Conservation (phyloP, 2,113 vertebrate genomes). For the Cephalopterus ornatus region DNA sequence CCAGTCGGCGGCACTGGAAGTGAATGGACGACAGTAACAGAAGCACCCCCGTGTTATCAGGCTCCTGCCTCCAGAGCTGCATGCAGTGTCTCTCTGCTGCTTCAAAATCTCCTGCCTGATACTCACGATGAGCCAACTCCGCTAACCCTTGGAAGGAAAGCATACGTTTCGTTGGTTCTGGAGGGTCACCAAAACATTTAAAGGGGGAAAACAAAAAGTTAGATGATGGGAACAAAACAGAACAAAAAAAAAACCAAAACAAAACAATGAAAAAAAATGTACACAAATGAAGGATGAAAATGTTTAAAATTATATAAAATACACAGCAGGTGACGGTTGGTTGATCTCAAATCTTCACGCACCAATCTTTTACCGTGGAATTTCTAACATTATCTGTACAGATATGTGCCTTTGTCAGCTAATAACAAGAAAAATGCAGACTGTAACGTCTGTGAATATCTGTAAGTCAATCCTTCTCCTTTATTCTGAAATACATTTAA, state of each 20-base stretch:
- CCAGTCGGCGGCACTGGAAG: slow-evolving; percentile 98
- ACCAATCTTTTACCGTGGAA: too few species aligned
- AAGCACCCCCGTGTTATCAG: slow-evolving; percentile 97
- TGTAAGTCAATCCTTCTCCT: neutral
- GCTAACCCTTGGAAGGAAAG: slow-evolving; percentile 99
- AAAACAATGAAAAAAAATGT: slow-evolving; percentile 69
- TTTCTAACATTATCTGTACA: neutral
- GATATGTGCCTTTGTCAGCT: neutral
- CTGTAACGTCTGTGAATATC: neutral
- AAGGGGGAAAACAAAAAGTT: slow-evolving; percentile 91
- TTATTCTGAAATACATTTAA: neutral
- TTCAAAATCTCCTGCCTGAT: slow-evolving; percentile 99
- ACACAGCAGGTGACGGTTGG: neutral
- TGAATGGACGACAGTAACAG: slow-evolving; percentile 97
- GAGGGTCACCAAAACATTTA: slow-evolving; percentile 92
- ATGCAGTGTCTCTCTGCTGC: slow-evolving; percentile 99
- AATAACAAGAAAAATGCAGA: neutral
- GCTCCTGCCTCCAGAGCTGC: slow-evolving; percentile 99
- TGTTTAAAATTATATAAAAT: slow-evolving; percentile 54
- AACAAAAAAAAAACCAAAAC: neutral
- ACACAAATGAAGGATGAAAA: slow-evolving; percentile 69
- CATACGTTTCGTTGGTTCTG: slow-evolving; percentile 99
- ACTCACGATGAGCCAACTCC: slow-evolving; percentile 98
- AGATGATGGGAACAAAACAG: slow-evolving; percentile 83
- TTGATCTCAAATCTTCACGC: neutral